Evolutionary conservation across 2,113 vertebrate species (phyloP).

Genomic region (Scatophagus argus): DNA sequence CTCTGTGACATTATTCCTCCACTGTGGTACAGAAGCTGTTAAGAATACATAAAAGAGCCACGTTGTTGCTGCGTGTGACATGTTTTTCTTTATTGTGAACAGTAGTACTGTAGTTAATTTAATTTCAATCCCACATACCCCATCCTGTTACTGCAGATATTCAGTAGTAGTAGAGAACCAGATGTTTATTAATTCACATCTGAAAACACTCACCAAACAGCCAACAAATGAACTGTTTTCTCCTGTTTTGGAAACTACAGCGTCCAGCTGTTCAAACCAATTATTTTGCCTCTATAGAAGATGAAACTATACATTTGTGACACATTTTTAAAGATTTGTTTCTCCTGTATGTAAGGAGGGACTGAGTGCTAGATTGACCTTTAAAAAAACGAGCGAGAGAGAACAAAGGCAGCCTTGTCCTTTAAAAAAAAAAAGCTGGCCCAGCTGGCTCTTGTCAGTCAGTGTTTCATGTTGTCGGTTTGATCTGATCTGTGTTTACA

Average conservation of each 20-base stretch:
- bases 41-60: not conserved
- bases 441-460: not conserved
- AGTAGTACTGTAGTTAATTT: not conserved
- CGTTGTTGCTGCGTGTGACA: not conserved
- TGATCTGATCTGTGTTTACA: constrained; percentile 72
- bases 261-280: not conserved
- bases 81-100: not conserved
- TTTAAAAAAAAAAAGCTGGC: constrained; percentile 1
- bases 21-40: not conserved
- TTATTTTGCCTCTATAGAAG: not conserved
- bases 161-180: not conserved
- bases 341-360: no score
- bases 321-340: not conserved
- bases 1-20: not conserved
- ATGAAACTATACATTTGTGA: not conserved
- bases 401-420: not conserved
- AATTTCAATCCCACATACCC: not conserved
- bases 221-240: not conserved
- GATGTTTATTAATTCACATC: not conserved
- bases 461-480: constrained; percentile 22
- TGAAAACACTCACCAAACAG: not conserved
- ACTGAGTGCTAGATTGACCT: not conserved
- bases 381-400: not conserved
- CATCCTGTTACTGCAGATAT: not conserved
- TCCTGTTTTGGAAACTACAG: not conserved